Conservation (phyloP, 1,140 invertebrate genomes). For the Ceratosolen solmsi region DNA sequence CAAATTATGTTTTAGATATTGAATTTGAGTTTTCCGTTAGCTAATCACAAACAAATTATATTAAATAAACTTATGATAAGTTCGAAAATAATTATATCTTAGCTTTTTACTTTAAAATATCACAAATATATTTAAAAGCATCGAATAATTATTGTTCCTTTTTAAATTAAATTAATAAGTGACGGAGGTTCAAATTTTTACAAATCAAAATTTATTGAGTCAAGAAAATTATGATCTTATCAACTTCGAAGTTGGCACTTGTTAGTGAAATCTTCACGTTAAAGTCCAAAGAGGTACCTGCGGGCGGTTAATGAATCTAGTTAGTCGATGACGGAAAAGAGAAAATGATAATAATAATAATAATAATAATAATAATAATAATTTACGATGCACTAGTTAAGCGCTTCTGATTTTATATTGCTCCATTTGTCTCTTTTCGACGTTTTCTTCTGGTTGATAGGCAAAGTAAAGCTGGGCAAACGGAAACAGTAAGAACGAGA, state of each 20-base stretch:
- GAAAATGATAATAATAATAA: constrained; percentile 31
- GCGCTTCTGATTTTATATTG: constrained; percentile 1
- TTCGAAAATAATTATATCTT: background rate
- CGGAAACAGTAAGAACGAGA: background rate
- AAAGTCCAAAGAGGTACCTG: background rate
- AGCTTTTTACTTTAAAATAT: no score
- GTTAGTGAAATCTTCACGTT: constrained; percentile 22
- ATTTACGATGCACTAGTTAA: background rate
- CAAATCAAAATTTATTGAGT: constrained; percentile 20
- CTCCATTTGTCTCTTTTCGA: background rate
- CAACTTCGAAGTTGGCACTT: background rate
- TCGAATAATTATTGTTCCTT: no score
- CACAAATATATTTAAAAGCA: no score
- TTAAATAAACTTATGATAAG: background rate
- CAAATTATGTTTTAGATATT: background rate
- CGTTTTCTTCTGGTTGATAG: background rate
- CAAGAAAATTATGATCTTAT: constrained; percentile 40
- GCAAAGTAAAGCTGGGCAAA: background rate
- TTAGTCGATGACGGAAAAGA: constrained; percentile 41
- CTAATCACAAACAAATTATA: background rate
- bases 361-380: constrained; percentile 33
- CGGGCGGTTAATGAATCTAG: constrained; percentile 36
- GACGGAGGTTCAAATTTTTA: no score
- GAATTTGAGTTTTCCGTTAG: background rate
- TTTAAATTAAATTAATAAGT: no score